Base-by-base conservation (phyloP, 1,140 invertebrate species). In the Hyphantria cunea region DNA sequence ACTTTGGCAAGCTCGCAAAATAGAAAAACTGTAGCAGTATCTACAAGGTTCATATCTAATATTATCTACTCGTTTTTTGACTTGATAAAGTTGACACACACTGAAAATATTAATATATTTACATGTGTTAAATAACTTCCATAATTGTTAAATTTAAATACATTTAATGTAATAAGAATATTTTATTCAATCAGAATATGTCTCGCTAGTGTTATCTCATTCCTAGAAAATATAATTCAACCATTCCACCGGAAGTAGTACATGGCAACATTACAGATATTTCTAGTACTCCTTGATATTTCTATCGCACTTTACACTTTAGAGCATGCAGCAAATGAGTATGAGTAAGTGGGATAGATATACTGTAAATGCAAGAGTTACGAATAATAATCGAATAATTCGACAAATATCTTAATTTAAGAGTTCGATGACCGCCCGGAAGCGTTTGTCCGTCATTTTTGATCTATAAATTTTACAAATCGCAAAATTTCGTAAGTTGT, bases 361-460 rank as follows among this genome's bases (percentile, higher is more conserved):
- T 56, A 47, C 10, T 33, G 34, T 4, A n/a, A 12, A 48, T 47
- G 55, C 32, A 13, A 49, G 45, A 58, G 55, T 42, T 42, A 45
- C 37, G 52, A 45, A 58, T 61, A 41, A 51, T 53, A 52, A 10
- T 17, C 37, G 11, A 45, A 17, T 32, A 37, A 49, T 64, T 66
- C 25, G 32, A 60, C 17, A 55, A 47, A 60, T 68, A 60, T 48
- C 56, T 61, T 58, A 61, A 53, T 69, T 59, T 64, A 45, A 47
- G 58, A 65, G 67, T 69, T 69, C 67, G 67, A 69, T 69, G 67
- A 69, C 70, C 64, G 64, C 75, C 76, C 82, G 81, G 80, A 87
- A 85, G 76, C 74, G 44, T 74, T 73, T 51, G 67, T 72, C 69
- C 76, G 71, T 82, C 80, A 77, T 86, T 82, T 86, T 87, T 86